A percentile compares a stretch with the other conserved stretches of the same genome.
These are phyloP conservation scores for Numenius arquata DNA, from an alignment of 2,113 vertebrate genomes.

Conservation along the genomic window DNA sequence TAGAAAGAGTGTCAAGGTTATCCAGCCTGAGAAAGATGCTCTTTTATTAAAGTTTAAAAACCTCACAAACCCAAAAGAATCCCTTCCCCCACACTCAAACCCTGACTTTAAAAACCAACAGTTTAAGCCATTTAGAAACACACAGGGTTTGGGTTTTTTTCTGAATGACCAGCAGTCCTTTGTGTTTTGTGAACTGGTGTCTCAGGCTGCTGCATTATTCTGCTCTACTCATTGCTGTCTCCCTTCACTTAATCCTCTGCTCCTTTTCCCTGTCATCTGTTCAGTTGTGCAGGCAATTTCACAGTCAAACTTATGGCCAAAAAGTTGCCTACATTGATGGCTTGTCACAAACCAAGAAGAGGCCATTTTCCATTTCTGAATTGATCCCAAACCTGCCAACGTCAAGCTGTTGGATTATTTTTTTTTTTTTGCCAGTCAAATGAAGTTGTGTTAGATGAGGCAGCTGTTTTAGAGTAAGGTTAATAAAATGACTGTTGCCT, in stretches of 20 bases:
- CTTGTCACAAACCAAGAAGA: conserved; percentile 30
- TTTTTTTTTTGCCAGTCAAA: neutral
- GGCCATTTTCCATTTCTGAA: neutral
- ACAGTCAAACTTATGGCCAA: neutral
- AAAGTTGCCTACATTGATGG: conserved; percentile 1
- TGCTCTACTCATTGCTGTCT: neutral
- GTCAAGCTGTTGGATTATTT: neutral
- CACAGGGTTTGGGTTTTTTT: neutral
- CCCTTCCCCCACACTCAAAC: neutral
- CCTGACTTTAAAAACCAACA: neutral
- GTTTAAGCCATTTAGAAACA: neutral
- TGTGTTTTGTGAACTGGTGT: neutral
- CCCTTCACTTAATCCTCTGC: neutral
- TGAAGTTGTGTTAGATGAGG: neutral
- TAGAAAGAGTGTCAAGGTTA: conserved; percentile 9
- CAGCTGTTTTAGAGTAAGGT: conserved; percentile 27
- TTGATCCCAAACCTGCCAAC: conserved; percentile 10
- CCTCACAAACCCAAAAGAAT: neutral
- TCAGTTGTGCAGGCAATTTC: neutral
- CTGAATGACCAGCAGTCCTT: neutral
- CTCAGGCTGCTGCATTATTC: neutral
- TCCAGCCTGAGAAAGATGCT: neutral
- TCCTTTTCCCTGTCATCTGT: neutral
- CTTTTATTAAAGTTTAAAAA: neutral
- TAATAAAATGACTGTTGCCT: conserved; percentile 46